Base-by-base conservation (phyloP, 37 sponge, comb jelly and placozoan species). In the Agelas oroides region DNA sequence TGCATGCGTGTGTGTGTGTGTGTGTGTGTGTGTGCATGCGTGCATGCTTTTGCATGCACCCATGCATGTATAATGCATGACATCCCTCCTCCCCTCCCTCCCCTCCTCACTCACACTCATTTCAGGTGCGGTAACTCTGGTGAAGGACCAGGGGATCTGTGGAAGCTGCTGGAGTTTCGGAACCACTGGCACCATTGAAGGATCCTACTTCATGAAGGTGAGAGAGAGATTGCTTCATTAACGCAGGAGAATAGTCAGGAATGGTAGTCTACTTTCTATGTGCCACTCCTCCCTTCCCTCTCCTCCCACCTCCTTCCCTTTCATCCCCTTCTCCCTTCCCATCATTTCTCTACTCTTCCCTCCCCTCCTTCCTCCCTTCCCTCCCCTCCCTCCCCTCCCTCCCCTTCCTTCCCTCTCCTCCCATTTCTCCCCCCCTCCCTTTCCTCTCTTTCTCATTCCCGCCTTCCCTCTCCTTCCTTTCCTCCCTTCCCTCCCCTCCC, bases 161-260 rank as follows among this genome's bases (percentile, higher is more conserved):
- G 99, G 99, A 16, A 92, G 94, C 23, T 98, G 99, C 75, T 98
- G 99, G 99, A 90, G 91, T 66, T 98, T 98, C 83, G 97, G 97
- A 53, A 98, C 97, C 31, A 87, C 94, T 17, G 99, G 94, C 3
- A 88, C 97, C 8, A 76, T 98, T 25, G 99, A 98, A 59, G 99
- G 99, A 59, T 86, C 97, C 0, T 85, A 84, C 73, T 98, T 92
- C 59, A 40, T 92, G 14, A 89, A 91, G 83, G 87, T 92, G n/a
- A n/a, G n/a, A n/a, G n/a, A n/a, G n/a, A n/a, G 39, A 46, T 54
- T 28, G 32, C 5, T 8, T 76, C 23, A n/a, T n/a, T n/a, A n/a
- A 75, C 19, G 30, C 27, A 12, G 62, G 33, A 5, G 61, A 63
- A 24, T 15, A 24, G 31, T 17, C 15, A 24, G 31, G 69, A 23